Evolutionary conservation across 2,888 invertebrate species (phyloP).

Genomic region (Bhutanitis thaidina): DNA sequence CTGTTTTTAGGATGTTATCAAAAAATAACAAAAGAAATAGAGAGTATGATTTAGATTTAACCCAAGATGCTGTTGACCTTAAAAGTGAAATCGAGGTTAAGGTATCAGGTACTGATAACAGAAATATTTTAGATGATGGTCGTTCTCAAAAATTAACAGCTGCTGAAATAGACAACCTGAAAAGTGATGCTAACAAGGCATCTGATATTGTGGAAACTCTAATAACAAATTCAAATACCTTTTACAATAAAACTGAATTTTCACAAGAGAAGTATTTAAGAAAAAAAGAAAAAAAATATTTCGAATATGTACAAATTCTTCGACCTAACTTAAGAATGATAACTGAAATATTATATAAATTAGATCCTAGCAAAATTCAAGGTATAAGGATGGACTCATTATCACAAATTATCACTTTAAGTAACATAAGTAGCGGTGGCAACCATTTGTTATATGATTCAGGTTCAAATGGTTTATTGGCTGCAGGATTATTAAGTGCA

Average conservation of each 20-base stretch:
- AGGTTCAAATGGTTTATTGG: constrained; percentile 90
- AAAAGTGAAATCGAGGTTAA: constrained; percentile 83
- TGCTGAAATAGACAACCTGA: constrained; percentile 89
- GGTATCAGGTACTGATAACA: constrained; percentile 88
- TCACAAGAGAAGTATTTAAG: constrained; percentile 96
- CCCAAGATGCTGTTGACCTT: constrained; percentile 65
- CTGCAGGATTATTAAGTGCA: constrained; percentile 90
- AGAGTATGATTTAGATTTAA: constrained; percentile 76
- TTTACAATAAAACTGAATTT: constrained; percentile 93
- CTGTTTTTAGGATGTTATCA: constrained; percentile 87
- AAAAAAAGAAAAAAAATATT: constrained; percentile 97
- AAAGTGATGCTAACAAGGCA: constrained; percentile 87
- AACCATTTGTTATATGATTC: constrained; percentile 92
- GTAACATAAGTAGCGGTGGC: constrained; percentile 89
- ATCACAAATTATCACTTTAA: constrained; percentile 90
- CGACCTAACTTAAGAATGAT: constrained; percentile 91
- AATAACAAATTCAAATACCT: constrained; percentile 94
- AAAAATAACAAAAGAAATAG: constrained; percentile 77
- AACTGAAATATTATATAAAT: constrained; percentile 90
- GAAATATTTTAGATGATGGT: constrained; percentile 89
- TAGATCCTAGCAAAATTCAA: constrained; percentile 87
- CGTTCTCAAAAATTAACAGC: constrained; percentile 90
- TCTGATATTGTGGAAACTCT: constrained; percentile 91
- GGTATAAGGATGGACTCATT: constrained; percentile 92
- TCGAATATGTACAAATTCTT: constrained; percentile 88